These are phyloP conservation scores for Dugesia japonica DNA, from an alignment of 2,888 invertebrate species.

Conservation along the genomic window DNA sequence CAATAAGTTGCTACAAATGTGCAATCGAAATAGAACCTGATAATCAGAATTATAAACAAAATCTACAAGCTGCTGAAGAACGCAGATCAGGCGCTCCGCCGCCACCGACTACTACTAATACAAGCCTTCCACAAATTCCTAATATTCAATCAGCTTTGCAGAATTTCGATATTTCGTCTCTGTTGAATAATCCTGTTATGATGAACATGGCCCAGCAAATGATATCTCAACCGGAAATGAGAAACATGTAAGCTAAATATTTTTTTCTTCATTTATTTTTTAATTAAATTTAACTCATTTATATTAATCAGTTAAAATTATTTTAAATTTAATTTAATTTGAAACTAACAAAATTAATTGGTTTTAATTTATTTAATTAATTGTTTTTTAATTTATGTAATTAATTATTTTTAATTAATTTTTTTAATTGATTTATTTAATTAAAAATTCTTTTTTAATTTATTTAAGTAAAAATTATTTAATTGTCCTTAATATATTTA, in stretches of 20 bases:
- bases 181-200: conserved; percentile 66
- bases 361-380: too few relatives aligned
- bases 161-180: conserved; percentile 49
- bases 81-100: not conserved
- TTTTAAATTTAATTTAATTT: too few relatives aligned
- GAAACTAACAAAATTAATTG: too few relatives aligned
- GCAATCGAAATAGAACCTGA: conserved; percentile 77
- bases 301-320: too few relatives aligned
- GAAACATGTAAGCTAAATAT: conserved; percentile 52
- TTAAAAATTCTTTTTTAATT: too few relatives aligned
- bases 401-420: too few relatives aligned
- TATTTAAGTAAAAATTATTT: too few relatives aligned
- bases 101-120: not conserved
- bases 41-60: conserved; percentile 73
- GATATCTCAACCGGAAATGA: conserved; percentile 68
- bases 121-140: conserved; percentile 35
- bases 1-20: conserved; percentile 67
- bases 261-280: too few relatives aligned
- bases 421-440: too few relatives aligned
- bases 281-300: too few relatives aligned
- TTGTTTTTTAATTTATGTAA: too few relatives aligned
- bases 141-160: conserved; percentile 36
- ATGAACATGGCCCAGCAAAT: conserved; percentile 67
- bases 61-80: conserved; percentile 65
- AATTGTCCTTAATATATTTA: too few relatives aligned